Evolutionary conservation across 2,113 vertebrate genomes (phyloP).

Genomic region (Spheniscus mendiculus): DNA sequence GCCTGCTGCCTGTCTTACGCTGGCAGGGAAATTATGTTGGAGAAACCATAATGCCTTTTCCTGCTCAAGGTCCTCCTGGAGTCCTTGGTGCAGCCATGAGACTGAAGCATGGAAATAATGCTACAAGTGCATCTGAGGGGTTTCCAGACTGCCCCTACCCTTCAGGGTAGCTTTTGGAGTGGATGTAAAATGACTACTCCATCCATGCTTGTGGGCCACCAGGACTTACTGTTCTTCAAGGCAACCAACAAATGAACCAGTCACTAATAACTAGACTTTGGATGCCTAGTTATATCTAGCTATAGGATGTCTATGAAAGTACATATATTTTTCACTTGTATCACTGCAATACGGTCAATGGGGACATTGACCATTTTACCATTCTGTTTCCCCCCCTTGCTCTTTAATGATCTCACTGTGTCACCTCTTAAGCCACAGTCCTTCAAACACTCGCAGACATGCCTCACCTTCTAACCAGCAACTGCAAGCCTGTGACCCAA

Average conservation of each 20-base stretch:
- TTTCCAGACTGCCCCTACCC: neutral
- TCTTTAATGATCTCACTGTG: neutral
- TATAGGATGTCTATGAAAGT: neutral
- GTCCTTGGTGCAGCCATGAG: neutral
- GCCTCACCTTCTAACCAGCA: neutral
- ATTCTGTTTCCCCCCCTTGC: neutral
- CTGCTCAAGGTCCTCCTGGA: neutral
- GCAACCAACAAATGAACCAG: neutral
- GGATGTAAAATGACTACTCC: neutral
- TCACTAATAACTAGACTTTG: neutral
- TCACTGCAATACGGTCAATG: accelerated
- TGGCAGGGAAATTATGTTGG: neutral
- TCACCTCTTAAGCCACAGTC: neutral
- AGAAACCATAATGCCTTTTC: neutral
- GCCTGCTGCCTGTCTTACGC: neutral
- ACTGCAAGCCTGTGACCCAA: neutral
- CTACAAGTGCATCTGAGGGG: neutral
- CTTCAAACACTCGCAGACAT: neutral
- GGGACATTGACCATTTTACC: neutral
- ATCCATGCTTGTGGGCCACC: neutral
- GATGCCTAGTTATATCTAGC: neutral
- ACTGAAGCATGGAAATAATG: neutral
- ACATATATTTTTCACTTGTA: neutral
- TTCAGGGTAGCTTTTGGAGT: neutral
- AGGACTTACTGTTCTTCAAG: neutral